phyloP scores from a whole-genome alignment of 2,888 invertebrate species.

The Synanthedon myopaeformis region DNA sequence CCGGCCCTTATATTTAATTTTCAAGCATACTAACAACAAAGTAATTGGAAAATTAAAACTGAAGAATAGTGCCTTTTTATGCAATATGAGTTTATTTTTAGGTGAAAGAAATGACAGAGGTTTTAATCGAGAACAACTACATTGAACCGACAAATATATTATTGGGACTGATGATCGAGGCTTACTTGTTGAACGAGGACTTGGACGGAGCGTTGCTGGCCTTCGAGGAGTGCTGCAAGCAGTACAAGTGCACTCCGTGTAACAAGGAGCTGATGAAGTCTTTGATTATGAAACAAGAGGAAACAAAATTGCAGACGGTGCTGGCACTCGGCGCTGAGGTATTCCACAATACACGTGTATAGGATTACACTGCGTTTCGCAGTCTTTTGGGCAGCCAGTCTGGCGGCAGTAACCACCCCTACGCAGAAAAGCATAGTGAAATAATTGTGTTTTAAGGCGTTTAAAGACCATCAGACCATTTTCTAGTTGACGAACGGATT shows the following conservation, averaged over 20 bases:
- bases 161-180: conserved; percentile 81
- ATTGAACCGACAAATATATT: conserved; percentile 74
- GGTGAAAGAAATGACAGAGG: conserved; percentile 71
- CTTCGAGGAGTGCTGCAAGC: conserved; percentile 77
- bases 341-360: conserved; percentile 1
- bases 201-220: conserved; percentile 75
- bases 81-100: conserved; percentile 13
- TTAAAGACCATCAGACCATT: no score
- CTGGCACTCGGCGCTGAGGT: conserved; percentile 83
- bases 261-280: conserved; percentile 79
- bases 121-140: conserved; percentile 70
- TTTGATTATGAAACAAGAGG: conserved; percentile 81
- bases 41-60: not conserved
- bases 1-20: no score
- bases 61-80: no score
- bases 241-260: conserved; percentile 79
- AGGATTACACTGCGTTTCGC: no score
- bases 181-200: conserved; percentile 77
- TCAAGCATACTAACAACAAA: not conserved
- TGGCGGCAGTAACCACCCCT: no score
- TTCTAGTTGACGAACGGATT: no score
- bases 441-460: no score
- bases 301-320: conserved; percentile 80
- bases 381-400: no score
- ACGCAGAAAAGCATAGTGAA: no score